Conservation (phyloP, 2,888 invertebrate genomes). For the Chydorus sphaericus region DNA sequence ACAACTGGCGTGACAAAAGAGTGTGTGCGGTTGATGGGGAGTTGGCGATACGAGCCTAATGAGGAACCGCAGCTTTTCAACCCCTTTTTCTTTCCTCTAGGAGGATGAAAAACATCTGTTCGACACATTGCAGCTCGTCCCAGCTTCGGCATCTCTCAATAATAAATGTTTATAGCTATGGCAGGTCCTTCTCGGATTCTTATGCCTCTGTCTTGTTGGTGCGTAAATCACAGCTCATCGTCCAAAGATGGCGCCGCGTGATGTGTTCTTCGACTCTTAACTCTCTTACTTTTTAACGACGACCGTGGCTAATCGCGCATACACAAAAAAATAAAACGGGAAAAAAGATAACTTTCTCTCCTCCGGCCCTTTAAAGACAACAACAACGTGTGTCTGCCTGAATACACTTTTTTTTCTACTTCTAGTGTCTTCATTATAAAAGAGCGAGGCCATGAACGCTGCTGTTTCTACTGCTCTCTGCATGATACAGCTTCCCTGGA, state of each 20-base stretch:
- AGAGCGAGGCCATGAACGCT: background rate
- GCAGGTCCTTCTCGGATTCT: too few relatives aligned
- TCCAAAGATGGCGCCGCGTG: background rate
- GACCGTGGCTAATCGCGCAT: conserved; percentile 1
- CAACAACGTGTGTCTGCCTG: background rate
- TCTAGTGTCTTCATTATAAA: conserved; percentile 4
- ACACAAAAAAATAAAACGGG: too few relatives aligned
- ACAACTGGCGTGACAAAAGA: background rate
- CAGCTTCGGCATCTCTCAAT: background rate
- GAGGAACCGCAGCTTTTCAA: background rate
- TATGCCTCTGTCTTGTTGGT: background rate
- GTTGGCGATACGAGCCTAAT: background rate
- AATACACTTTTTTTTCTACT: too few relatives aligned
- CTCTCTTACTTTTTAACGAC: conserved; percentile 1
- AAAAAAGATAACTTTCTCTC: background rate
- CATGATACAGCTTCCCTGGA: background rate
- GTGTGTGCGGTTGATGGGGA: background rate
- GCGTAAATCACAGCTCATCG: background rate
- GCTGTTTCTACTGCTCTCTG: background rate
- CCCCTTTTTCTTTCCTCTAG: background rate
- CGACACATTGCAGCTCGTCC: background rate
- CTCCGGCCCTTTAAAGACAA: background rate
- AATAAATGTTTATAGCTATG: background rate
- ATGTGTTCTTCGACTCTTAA: background rate
- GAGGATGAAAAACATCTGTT: background rate